phyloP scores from a whole-genome alignment of 2,113 vertebrate genomes.

The Entelurus aequoreus region DNA sequence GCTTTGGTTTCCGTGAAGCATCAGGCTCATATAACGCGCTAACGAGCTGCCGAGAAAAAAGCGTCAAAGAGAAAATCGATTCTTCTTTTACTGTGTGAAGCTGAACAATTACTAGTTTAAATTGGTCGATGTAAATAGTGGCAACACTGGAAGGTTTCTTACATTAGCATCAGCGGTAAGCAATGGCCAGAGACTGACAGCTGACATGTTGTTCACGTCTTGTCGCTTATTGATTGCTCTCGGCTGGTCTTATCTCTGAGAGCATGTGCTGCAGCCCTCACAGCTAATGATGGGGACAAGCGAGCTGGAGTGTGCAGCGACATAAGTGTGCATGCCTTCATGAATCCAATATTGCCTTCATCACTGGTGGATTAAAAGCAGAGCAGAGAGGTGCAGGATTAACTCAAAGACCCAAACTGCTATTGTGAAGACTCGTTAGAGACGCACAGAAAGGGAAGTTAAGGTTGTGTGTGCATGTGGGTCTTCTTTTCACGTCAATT shows the following conservation, averaged over 20 bases:
- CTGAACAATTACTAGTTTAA: constrained; percentile 1
- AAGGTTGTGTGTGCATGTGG: constrained; percentile 28
- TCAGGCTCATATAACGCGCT: constrained; percentile 26
- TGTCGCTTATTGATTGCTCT: constrained; percentile 42
- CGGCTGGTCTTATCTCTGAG: constrained; percentile 48
- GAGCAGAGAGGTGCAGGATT: constrained; percentile 45
- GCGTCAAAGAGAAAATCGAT: constrained; percentile 43
- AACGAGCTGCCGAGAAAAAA: constrained; percentile 20
- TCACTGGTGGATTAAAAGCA: constrained; percentile 45
- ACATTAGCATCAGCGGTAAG: constrained; percentile 35
- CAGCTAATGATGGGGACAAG: constrained; percentile 19
- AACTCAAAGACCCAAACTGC: constrained; percentile 45
- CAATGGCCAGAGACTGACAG: constrained; percentile 36
- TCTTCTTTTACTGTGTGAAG: constrained; percentile 9
- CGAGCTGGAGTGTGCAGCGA: constrained; percentile 17
- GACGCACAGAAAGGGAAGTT: constrained; percentile 33
- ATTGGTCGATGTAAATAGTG: neutral
- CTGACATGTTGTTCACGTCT: constrained; percentile 43
- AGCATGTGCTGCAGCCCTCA: constrained; percentile 32
- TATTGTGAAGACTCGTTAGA: constrained; percentile 26
- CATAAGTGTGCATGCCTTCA: constrained; percentile 22
- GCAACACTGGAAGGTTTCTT: neutral
- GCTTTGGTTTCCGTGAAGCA: constrained; percentile 37
- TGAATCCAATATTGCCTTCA: constrained; percentile 44
- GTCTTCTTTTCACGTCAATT: constrained; percentile 46